phyloP scores from a whole-genome alignment of 92 coral and sea anemone species.

The Diadumene lineata region DNA sequence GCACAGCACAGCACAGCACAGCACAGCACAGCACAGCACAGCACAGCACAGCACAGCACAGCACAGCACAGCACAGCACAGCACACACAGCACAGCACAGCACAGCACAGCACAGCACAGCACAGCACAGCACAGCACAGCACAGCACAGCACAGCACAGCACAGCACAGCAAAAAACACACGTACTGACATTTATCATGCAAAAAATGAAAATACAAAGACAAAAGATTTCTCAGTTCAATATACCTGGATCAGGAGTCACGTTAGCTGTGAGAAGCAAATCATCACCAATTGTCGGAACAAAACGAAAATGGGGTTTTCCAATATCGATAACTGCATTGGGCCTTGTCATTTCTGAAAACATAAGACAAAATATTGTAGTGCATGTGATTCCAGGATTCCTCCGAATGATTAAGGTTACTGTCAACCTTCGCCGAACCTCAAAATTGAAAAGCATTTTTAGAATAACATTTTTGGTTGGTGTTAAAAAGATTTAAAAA shows the following conservation, averaged over 20 bases:
- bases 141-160: slow-evolving; percentile 2
- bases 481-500: too few relatives aligned
- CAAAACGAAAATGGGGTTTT: slow-evolving; percentile 5
- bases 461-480: too few relatives aligned
- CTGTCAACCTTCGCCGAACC: too few relatives aligned
- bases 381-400: too few relatives aligned
- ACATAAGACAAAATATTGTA: background rate
- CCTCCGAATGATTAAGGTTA: too few relatives aligned
- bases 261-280: slow-evolving; percentile 17
- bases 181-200: too few relatives aligned
- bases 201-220: too few relatives aligned
- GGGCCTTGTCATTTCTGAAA: slow-evolving; percentile 17
- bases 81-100: slow-evolving; percentile 11
- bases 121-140: background rate
- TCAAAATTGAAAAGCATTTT: too few relatives aligned
- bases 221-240: background rate
- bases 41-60: slow-evolving; percentile 24
- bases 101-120: slow-evolving; percentile 10
- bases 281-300: slow-evolving; percentile 17
- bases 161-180: slow-evolving; percentile 1
- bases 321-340: slow-evolving; percentile 9
- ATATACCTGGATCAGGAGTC: slow-evolving; percentile 13
- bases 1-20: background rate
- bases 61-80: slow-evolving; percentile 13
- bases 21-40: slow-evolving; percentile 19